These are phyloP conservation scores for Phymanthus crucifer DNA, from an alignment of 92 coral and sea anemone genomes.

Conservation along the genomic window DNA sequence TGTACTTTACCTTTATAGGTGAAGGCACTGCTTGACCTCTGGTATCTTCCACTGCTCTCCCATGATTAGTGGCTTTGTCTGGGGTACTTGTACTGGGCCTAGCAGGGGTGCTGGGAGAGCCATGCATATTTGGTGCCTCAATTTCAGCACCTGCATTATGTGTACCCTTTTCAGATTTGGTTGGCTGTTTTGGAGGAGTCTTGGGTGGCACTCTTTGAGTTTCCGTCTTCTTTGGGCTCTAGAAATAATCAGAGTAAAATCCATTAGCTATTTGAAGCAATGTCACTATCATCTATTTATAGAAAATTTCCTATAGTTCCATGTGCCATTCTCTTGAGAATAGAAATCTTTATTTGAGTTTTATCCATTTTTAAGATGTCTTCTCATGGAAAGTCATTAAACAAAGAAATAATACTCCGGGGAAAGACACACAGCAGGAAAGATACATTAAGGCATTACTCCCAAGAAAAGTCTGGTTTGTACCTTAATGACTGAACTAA, in stretches of 20 bases:
- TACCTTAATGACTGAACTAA: conserved; percentile 2
- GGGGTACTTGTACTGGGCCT: conserved; percentile 71
- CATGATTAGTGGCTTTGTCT: conserved; percentile 35
- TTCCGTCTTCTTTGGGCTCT: conserved; percentile 27
- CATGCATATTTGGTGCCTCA: conserved; percentile 4
- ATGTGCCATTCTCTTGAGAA: no score
- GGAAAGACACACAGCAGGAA: no score
- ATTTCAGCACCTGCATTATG: conserved; percentile 24
- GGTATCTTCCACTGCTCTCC: background rate
- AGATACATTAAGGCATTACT: no score
- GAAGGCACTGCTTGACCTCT: conserved; percentile 8
- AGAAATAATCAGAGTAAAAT: background rate
- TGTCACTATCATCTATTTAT: no score
- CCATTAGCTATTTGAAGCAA: no score
- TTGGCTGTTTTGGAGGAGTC: conserved; percentile 27
- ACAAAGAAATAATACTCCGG: no score
- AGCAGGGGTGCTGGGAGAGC: conserved; percentile 44
- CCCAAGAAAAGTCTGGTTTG: background rate
- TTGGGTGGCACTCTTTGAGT: conserved; percentile 11
- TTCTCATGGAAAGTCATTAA: no score
- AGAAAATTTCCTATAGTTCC: no score
- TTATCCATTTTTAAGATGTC: no score
- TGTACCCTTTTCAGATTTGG: conserved; percentile 24
- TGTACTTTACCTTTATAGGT: conserved; percentile 34
- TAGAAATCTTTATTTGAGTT: no score